A percentile compares a stretch with the other conserved stretches of the same genome.
Evolutionary conservation across 2,888 invertebrate species (phyloP).

Genomic region (Netelia fuscicornis): DNA sequence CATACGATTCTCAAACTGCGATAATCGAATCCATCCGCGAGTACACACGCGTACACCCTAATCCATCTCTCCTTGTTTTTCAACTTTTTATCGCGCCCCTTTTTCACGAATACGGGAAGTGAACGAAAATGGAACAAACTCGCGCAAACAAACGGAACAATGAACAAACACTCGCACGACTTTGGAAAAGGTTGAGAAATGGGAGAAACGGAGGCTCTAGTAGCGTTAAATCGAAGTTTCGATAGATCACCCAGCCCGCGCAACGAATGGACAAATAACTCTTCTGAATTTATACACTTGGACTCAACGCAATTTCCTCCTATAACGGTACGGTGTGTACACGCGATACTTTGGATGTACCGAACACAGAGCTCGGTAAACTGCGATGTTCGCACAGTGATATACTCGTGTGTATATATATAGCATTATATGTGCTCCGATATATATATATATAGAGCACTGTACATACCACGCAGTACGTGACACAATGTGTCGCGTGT

Average conservation of each 20-base stretch:
- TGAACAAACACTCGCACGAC: neutral
- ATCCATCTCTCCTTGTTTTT: too few relatives aligned
- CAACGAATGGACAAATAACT: constrained; percentile 66
- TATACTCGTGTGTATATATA: constrained; percentile 30
- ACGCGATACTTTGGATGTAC: constrained; percentile 37
- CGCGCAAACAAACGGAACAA: neutral
- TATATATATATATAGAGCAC: neutral
- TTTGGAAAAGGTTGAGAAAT: constrained; percentile 35
- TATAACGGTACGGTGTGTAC: constrained; percentile 40
- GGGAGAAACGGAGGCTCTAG: constrained; percentile 36
- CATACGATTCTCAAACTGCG: neutral
- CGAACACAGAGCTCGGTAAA: constrained; percentile 23
- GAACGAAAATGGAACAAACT: too few relatives aligned
- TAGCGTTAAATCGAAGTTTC: constrained; percentile 63
- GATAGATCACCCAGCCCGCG: constrained; percentile 46
- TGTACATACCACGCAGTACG: constrained; percentile 42
- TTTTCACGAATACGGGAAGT: too few relatives aligned
- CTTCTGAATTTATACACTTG: constrained; percentile 65
- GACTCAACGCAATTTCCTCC: constrained; percentile 65
- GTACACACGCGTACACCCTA: too few relatives aligned
- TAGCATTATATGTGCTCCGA: neutral
- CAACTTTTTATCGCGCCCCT: too few relatives aligned
- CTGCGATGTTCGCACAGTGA: constrained; percentile 35
- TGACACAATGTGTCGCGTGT: constrained; percentile 56
- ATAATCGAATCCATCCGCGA: too few relatives aligned